Base-by-base conservation (phyloP, 2,888 invertebrate genomes). In the Notodonta ziczac region DNA sequence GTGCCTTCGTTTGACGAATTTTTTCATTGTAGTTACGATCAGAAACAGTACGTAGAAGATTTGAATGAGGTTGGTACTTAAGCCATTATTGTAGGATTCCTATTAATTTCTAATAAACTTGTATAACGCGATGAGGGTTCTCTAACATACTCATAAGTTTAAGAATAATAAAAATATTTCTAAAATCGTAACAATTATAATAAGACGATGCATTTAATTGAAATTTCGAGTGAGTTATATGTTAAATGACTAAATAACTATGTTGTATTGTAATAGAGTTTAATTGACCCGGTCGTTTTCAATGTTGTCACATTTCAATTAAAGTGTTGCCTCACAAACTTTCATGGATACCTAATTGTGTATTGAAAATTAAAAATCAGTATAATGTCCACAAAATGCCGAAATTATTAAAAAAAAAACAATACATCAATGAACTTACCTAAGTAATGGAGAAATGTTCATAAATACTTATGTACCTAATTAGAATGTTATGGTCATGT, bases 61-160 rank as follows among this genome's bases (percentile, higher is more conserved):
- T 84, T 84, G 84, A 66, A 61, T 67, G 60, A 64, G 82, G 78
- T 81, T 82, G 76, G 83, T 83, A 83, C 82, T 78, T 76, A 77
- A 35, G 6, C 7, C 35, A 62, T 24, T 48, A 66, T 67, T 73
- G 65, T 69, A 70, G 35, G 63, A 46, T 53, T 71, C 69, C 53
- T 59, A 62, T n/a, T 60, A 50, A 57, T 59, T 67, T 65, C 57
- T 60, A 59, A 57, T 60, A 61, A 66, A 61, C 70, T 61, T 67
- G 51, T 3, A 61, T 32, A 65, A 68, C 57, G 48, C 42, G 44
- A 77, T 69, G 66, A 74, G 73, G 76, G 67, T 76, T 65, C 46
- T 58, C 60, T 67, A 66, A 76, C 72, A 77, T 76, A 76, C 77
- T 76, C 77, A 75, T 76, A 77, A 73, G 65, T 59, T 66, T 68